Conservation (phyloP, 2,888 invertebrate genomes). For the Malthinus seriepunctatus region DNA sequence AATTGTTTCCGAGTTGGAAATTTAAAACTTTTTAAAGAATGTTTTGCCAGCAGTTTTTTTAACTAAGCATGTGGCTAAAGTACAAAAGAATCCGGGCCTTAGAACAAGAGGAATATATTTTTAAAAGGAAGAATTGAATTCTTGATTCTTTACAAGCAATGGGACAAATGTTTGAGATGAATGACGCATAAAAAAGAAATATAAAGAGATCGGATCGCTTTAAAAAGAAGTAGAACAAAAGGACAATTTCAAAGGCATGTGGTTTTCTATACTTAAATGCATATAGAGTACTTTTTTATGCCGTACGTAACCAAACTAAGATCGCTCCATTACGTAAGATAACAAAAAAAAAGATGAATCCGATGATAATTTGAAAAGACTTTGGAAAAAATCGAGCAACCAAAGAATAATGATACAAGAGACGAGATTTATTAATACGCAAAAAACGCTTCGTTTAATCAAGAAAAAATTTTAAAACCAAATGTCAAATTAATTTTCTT, state of each 20-base stretch:
- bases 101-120: conserved; percentile 26
- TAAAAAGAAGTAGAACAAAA: conserved; percentile 30
- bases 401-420: background rate
- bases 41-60: conserved; percentile 8
- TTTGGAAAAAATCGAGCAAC: too few relatives aligned
- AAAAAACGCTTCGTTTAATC: background rate
- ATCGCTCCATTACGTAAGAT: conserved; percentile 10
- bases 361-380: background rate
- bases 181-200: conserved; percentile 25
- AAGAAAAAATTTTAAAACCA: background rate
- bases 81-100: conserved; percentile 21
- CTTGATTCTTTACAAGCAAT: conserved; percentile 26
- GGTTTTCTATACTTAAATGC: conserved; percentile 25
- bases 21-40: conserved; percentile 12
- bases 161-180: conserved; percentile 26
- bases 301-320: background rate
- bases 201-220: conserved; percentile 24
- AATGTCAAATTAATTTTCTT: background rate
- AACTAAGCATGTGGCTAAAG: conserved; percentile 8
- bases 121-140: conserved; percentile 26
- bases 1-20: conserved; percentile 5
- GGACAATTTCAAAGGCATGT: conserved; percentile 24
- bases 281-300: conserved; percentile 28
- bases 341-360: conserved; percentile 1
- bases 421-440: conserved; percentile 1